Conservation (phyloP, 1,140 invertebrate genomes). For the Drosophila dunni region DNA sequence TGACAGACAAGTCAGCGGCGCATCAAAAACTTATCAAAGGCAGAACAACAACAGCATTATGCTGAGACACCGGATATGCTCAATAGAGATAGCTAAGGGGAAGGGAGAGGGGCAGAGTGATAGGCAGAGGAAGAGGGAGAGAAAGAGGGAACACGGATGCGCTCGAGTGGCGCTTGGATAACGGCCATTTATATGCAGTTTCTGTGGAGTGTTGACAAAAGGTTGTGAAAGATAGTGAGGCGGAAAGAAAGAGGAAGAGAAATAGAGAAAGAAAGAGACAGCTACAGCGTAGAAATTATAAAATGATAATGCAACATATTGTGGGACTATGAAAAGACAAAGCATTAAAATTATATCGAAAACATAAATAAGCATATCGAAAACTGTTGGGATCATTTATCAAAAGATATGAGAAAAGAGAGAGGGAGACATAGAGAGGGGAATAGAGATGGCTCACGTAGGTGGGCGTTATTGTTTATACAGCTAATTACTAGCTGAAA, state of each 20-base stretch:
- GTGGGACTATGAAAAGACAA: conserved; percentile 39
- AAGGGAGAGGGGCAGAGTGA: not conserved
- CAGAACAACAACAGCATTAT: conserved; percentile 27
- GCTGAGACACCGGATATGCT: conserved; percentile 51
- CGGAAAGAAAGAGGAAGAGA: not conserved
- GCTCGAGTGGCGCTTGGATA: conserved; percentile 52
- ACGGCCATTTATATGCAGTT: conserved; percentile 35
- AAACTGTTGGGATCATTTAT: conserved; percentile 68
- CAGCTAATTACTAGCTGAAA: conserved; percentile 37
- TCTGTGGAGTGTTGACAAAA: conserved; percentile 61
- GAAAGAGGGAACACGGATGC: conserved; percentile 25
- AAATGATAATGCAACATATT: conserved; percentile 67
- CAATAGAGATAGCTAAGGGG: not conserved
- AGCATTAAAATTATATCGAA: conserved; percentile 52
- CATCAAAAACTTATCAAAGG: conserved; percentile 68
- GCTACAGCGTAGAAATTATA: conserved; percentile 54
- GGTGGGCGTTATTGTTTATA: conserved; percentile 65
- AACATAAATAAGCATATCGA: conserved; percentile 75
- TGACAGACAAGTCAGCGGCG: conserved; percentile 75
- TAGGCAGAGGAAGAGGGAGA: conserved; percentile 25
- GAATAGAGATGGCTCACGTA: conserved; percentile 2
- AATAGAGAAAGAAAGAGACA: too few species aligned
- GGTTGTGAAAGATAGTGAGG: conserved; percentile 13
- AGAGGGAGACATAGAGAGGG: too few species aligned
- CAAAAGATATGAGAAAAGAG: conserved; percentile 62